Conservation (phyloP, 2,797 vertebrate species). For the Arremon aurantiirostris region DNA sequence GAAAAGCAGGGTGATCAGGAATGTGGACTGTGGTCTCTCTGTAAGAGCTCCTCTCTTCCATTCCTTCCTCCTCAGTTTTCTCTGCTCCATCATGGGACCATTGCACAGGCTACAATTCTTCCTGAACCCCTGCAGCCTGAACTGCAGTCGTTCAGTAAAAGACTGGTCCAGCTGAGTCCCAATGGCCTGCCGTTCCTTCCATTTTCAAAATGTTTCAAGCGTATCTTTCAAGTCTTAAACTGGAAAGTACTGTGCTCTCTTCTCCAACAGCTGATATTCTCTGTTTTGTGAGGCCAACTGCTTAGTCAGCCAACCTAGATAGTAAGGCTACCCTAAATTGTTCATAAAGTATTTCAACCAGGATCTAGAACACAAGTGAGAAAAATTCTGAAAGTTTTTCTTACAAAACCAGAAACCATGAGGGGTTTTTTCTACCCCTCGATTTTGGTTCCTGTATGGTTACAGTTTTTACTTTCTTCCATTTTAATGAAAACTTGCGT, state of each 20-base stretch:
- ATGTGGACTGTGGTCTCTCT: background rate
- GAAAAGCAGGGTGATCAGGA: accelerated
- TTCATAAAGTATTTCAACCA: background rate
- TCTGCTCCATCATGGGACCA: background rate
- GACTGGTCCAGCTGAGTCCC: no score
- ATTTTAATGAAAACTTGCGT: background rate
- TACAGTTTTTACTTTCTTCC: background rate
- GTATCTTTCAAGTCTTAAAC: background rate
- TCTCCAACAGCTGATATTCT: background rate
- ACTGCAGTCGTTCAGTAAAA: background rate
- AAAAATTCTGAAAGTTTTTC: background rate
- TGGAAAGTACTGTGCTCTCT: background rate
- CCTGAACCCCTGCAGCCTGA: background rate
- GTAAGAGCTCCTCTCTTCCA: accelerated
- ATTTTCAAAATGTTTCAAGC: background rate
- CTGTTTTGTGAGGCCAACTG: background rate
- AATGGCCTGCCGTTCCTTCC: accelerated
- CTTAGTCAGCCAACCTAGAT: background rate
- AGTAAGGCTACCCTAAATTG: background rate
- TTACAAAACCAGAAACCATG: background rate
- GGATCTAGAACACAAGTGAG: background rate
- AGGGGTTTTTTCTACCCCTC: accelerated
- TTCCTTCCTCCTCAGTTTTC: background rate
- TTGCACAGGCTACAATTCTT: background rate
- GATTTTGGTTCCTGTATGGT: background rate